Evolutionary conservation across 2,888 invertebrate genomes (phyloP), one percentile per base, ranked within the genome.

Genomic region (Drosophila fungiperda): DNA sequence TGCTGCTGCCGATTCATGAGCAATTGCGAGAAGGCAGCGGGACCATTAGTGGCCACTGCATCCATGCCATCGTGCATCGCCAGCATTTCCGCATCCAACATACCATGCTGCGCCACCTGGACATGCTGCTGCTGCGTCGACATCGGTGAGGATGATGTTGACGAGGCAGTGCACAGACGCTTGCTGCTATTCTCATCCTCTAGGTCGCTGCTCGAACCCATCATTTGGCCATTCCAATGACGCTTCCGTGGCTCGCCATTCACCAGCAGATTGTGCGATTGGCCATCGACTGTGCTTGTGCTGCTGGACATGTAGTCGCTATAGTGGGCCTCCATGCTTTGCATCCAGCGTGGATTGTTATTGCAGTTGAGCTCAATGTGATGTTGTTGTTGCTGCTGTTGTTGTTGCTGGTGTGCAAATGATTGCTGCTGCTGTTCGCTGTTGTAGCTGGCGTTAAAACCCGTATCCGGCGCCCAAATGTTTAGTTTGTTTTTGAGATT

Each of bases 311-410:
- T 86, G 48, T 92, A 92, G 54, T 92, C 93, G 9, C 87, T 90
- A 57, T 92, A 91, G 72, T 92, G 92, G 17, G 92, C 91, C 59
- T 92, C 93, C 90, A 92, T 92, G 72, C 91, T 91, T 65, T 92
- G 92, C 91, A 92, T 92, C 92, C 92, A 92, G 55, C 93, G 91
- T 0, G 92, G 92, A 76, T 91, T 92, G 64, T 91, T 91, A 63
- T 89, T 90, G 60, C 91, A 89, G 57, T 90, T 91, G 9, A 92
- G 76, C 40, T 92, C 90, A 50, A 92, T 91, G 64, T 91, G 91
- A 73, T 92, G 92, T 20, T 91, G 89, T 57, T 90, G 89, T 23
- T 81, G 85, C 26, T 63, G 70, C 6, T 50, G 60, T 20, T 68
- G 76, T 23, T 77, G 67, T 20, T 73, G 72, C 26, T 68, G 78